A percentile compares a stretch with the other conserved stretches of the same genome.
Conservation (phyloP, 2,113 vertebrate species). For the Lathamus discolor region DNA sequence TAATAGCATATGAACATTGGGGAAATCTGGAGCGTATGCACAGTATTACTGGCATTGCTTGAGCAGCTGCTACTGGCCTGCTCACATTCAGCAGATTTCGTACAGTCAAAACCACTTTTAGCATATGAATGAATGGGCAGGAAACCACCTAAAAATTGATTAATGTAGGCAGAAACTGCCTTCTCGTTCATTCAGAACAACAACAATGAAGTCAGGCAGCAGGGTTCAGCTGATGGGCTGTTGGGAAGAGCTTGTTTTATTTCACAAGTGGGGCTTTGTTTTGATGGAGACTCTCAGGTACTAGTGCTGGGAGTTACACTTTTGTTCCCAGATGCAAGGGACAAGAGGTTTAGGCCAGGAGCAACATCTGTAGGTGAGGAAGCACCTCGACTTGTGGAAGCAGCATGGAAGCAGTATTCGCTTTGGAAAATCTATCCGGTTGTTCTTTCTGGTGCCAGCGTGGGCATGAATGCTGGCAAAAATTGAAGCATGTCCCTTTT, state of each 20-base stretch:
- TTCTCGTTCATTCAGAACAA: not conserved
- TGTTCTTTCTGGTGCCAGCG: not conserved
- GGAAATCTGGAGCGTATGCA: not conserved
- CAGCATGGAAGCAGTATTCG: not conserved
- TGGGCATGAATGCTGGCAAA: not conserved
- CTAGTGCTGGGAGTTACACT: not conserved
- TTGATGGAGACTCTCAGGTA: not conserved
- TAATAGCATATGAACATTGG: not conserved
- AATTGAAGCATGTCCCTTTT: not conserved
- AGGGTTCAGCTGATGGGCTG: not conserved
- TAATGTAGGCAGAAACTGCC: not conserved
- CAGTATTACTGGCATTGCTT: not conserved
- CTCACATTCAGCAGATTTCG: constrained; percentile 9
- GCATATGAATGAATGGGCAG: not conserved
- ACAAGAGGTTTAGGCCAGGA: not conserved
- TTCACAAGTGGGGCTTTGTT: not conserved
- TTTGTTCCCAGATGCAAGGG: not conserved
- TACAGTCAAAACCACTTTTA: not conserved
- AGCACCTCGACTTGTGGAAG: not conserved
- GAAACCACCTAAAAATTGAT: constrained; percentile 29
- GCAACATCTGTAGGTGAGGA: not conserved
- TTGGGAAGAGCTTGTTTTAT: not conserved
- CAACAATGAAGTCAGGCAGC: not conserved
- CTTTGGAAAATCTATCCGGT: not conserved
- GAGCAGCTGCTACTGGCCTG: not conserved